Evolutionary conservation across 2,797 vertebrate genomes (phyloP).

Genomic region (Mergus octosetaceus): DNA sequence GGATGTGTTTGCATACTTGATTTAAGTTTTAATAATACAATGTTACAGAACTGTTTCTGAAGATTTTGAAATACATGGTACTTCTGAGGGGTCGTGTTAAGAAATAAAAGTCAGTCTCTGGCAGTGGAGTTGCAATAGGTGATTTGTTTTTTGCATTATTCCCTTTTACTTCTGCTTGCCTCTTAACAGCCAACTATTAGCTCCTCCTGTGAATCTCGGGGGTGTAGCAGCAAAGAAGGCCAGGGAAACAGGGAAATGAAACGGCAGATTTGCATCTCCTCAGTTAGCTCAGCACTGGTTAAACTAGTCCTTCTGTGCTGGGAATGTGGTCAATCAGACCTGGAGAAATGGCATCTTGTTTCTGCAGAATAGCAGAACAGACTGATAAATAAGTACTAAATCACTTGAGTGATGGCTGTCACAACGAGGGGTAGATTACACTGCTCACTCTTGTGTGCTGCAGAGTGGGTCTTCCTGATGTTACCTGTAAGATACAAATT

Average conservation of each 20-base stretch:
- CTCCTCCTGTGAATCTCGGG: not conserved
- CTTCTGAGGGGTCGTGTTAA: not conserved
- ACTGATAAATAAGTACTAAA: not conserved
- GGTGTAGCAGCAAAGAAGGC: not conserved
- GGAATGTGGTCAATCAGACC: not conserved
- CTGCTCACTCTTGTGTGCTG: not conserved
- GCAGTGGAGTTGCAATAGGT: not conserved
- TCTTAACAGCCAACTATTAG: not conserved
- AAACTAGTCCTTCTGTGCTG: not conserved
- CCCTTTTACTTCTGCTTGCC: not conserved
- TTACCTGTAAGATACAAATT: rapidly evolving
- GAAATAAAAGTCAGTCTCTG: conserved; percentile 21
- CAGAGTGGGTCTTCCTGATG: not conserved
- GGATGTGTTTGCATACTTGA: conserved; percentile 8
- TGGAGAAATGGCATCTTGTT: not conserved
- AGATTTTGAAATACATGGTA: conserved; percentile 20
- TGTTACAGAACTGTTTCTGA: conserved; percentile 5
- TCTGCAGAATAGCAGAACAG: not conserved
- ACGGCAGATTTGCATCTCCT: not conserved
- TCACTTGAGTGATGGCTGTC: not conserved
- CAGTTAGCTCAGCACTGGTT: not conserved
- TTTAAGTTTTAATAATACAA: not conserved
- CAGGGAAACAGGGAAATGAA: not conserved
- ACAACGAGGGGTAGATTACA: not conserved
- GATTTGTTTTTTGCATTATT: not conserved